Evolutionary conservation across 2,113 vertebrate genomes (phyloP).

Genomic region (Origma solitaria): DNA sequence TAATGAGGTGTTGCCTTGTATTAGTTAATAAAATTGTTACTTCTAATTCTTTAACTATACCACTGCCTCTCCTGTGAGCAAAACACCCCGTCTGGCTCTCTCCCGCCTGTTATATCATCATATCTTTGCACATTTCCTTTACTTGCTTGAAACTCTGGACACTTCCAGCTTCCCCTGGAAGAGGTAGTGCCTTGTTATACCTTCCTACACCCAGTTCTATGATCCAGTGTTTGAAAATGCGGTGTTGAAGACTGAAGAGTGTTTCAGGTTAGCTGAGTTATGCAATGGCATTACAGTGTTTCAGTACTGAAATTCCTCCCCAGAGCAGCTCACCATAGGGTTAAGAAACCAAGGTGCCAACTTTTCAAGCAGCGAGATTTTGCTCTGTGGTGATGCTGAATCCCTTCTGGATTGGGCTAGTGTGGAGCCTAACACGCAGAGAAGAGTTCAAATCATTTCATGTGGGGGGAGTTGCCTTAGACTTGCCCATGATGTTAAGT

Average conservation of each 20-base stretch:
- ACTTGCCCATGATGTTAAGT: accelerated
- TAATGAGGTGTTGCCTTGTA: background rate
- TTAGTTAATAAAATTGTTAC: background rate
- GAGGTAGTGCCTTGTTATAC: background rate
- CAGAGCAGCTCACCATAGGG: background rate
- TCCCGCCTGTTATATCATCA: background rate
- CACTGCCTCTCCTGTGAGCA: background rate
- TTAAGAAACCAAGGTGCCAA: background rate
- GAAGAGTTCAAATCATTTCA: accelerated
- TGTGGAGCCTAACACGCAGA: background rate
- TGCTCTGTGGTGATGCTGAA: background rate
- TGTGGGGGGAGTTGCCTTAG: too few relatives aligned
- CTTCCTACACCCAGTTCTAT: background rate
- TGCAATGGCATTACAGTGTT: background rate
- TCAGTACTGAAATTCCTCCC: background rate
- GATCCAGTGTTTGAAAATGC: background rate
- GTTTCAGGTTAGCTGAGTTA: background rate
- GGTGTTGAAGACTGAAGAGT: background rate
- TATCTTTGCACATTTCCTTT: background rate
- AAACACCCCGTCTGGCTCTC: background rate
- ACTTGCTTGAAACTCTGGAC: background rate
- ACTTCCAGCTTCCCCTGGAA: background rate
- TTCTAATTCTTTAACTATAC: background rate
- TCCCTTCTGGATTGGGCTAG: background rate
- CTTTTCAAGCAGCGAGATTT: background rate